Percentiles rank a stretch among this genome's conserved stretches.
These are phyloP conservation scores for Mythimna impura DNA, from an alignment of 2,888 invertebrate genomes.

Conservation along the genomic window DNA sequence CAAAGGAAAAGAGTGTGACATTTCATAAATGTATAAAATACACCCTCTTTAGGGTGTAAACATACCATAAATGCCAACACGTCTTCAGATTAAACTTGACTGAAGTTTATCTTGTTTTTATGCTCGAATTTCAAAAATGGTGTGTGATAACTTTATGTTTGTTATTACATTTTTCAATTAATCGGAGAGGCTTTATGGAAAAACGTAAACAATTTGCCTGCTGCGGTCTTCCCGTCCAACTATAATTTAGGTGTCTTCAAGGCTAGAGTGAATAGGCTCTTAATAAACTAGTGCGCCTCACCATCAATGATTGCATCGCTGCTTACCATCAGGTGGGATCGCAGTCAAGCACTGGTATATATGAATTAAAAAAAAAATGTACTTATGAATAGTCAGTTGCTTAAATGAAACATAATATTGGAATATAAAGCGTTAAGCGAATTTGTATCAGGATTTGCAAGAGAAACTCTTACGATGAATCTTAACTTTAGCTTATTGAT, in stretches of 20 bases:
- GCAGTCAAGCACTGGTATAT: too few relatives aligned
- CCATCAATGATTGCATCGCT: too few relatives aligned
- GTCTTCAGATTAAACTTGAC: conserved; percentile 23
- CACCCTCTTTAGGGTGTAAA: conserved; percentile 13
- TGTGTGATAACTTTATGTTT: conserved; percentile 6
- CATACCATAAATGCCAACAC: conserved; percentile 38
- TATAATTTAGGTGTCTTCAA: too few relatives aligned
- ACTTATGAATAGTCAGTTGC: background rate
- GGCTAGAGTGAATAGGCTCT: too few relatives aligned
- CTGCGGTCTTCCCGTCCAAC: too few relatives aligned
- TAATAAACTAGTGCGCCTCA: too few relatives aligned
- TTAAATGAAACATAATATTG: too few relatives aligned
- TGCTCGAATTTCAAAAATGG: conserved; percentile 10
- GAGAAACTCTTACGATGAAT: background rate
- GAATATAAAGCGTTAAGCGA: background rate
- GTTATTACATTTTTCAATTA: conserved; percentile 16
- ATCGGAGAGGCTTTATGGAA: background rate
- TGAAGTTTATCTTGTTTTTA: conserved; percentile 25
- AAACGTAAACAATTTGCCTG: too few relatives aligned
- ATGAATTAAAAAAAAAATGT: too few relatives aligned
- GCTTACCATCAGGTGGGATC: too few relatives aligned
- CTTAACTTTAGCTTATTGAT: background rate
- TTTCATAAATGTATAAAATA: conserved; percentile 52
- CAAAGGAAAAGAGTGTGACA: conserved; percentile 43
- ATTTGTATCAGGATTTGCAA: background rate